Evolutionary conservation across 2,797 vertebrate genomes (phyloP).

Genomic region (Cyclura pinguis): DNA sequence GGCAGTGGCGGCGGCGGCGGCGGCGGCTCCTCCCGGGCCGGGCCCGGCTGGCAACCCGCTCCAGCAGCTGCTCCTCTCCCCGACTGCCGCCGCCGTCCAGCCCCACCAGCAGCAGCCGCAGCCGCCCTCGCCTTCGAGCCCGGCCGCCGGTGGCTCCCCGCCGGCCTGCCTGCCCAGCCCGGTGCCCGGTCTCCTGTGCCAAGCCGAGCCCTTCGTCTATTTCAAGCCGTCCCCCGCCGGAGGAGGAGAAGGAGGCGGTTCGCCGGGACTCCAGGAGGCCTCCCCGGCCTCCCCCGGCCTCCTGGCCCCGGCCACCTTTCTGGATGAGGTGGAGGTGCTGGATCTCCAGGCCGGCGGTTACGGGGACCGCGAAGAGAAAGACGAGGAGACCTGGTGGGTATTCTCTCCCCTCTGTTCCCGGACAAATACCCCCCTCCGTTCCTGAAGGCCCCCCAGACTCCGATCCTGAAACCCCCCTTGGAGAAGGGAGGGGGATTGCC

Average conservation of each 20-base stretch:
- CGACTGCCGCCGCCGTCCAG: constrained; percentile 81
- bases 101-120: constrained; percentile 67
- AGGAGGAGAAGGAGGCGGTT: constrained; percentile 35
- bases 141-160: constrained; percentile 69
- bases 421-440: no score
- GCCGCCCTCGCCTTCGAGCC: constrained; percentile 60
- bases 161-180: constrained; percentile 77
- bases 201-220: constrained; percentile 84
- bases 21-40: constrained; percentile 10
- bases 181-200: constrained; percentile 78
- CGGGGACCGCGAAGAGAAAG: not conserved
- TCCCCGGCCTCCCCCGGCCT: constrained; percentile 56
- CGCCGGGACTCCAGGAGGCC: constrained; percentile 44
- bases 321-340: constrained; percentile 92
- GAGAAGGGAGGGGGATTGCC: not conserved
- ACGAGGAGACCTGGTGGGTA: constrained; percentile 84
- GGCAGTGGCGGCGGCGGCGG: constrained; percentile 65
- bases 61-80: constrained; percentile 70
- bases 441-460: no score
- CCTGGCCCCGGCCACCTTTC: constrained; percentile 70
- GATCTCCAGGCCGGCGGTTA: constrained; percentile 80
- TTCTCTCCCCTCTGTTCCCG: not conserved
- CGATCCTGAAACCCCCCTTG: no score
- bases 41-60: constrained; percentile 72
- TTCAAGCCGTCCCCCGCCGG: constrained; percentile 83